Evolutionary conservation across 1,140 invertebrate genomes (phyloP).

Genomic region (Oncopeltus fasciatus): DNA sequence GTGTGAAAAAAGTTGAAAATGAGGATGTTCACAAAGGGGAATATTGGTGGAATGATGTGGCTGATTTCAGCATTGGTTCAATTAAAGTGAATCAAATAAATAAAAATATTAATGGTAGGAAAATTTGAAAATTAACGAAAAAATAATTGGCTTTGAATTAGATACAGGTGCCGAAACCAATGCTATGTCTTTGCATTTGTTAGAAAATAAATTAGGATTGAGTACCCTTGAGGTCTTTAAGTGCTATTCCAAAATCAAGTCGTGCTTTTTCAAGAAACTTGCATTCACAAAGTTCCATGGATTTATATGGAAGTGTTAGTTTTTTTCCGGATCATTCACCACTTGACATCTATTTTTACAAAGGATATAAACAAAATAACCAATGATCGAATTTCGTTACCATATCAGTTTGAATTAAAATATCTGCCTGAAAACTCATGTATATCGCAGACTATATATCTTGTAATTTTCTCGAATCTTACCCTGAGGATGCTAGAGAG

Average conservation of each 20-base stretch:
- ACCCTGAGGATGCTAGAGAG: no score
- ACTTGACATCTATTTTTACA: not conserved
- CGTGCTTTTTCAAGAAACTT: not conserved
- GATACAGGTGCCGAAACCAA: not conserved
- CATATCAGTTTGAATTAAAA: no score
- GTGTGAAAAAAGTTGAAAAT: not conserved
- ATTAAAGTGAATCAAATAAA: not conserved
- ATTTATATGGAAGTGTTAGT: not conserved
- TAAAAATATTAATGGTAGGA: not conserved
- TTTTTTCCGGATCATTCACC: not conserved
- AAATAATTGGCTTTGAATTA: not conserved
- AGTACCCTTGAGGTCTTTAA: not conserved
- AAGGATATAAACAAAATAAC: no score
- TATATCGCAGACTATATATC: no score
- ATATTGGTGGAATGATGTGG: no score
- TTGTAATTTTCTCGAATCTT: no score
- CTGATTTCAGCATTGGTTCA: not conserved
- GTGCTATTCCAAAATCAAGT: not conserved
- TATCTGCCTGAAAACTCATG: no score
- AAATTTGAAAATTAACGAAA: not conserved
- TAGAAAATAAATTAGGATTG: not conserved
- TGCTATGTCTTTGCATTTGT: not conserved
- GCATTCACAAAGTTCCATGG: not conserved
- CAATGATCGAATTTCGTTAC: no score
- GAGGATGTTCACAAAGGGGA: no score